Base-by-base conservation (phyloP, 2,888 invertebrate genomes). In the Cyaniris semiargus region DNA sequence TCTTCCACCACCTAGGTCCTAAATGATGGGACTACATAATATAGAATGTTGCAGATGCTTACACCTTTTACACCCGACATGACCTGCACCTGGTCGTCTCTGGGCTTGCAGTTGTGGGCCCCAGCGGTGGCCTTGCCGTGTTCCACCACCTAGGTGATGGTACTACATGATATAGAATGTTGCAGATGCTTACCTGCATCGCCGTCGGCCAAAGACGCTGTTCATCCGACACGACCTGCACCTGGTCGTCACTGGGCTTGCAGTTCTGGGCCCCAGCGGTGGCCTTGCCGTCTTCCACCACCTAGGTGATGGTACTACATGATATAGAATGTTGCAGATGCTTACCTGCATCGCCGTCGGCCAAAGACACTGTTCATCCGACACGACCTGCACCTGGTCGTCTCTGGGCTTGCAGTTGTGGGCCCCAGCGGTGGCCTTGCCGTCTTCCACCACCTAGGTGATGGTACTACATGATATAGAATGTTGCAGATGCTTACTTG, bases 361-460 rank as follows among this genome's bases (percentile, higher is more conserved):
- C 95, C 96, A 83, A 10, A 84, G 77, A 44, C 85, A 97, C 79
- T 95, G 95, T 80, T 95, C 94, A 83, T 95, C 95, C 82, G 91
- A 93, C 79, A 89, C 86, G 6, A 82, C 76, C 23, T 85, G 82
- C 71, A 84, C 88, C 1, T 79, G 75, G 5, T 70, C 78, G 6
- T 76, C 71, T 81, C 86, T 88, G 13, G 87, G 81, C 6, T 84
- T 80, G 78, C 93, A 93, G 3, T 85, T 88, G 77, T 89, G 88
- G 0, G 89, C 90, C 27, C 92, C 91, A 0, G 87, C 85, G 1
- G 86, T 83, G 0, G 95, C 95, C 82, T 96, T 96, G 44, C 98
- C 98, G 86, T 98, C 98, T 86, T 97, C 97, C 13, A 98, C 98
- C 82, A 97, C 94, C 80, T 97, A 97, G 81, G 98, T 97, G 83